Evolutionary conservation across 2,797 vertebrate species (phyloP).

Genomic region (Hypotaenidia philippensis): DNA sequence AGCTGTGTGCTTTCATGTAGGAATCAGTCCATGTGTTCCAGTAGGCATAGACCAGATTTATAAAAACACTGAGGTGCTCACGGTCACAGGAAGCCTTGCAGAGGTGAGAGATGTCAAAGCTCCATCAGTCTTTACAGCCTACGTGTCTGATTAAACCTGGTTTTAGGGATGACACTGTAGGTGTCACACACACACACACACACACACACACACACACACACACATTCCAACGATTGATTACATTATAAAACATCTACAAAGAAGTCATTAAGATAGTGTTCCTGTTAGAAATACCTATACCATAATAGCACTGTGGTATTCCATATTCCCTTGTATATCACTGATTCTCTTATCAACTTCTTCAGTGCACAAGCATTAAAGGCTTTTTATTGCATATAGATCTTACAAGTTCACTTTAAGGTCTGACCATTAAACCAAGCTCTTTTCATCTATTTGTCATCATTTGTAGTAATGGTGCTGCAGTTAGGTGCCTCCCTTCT

Average conservation of each 20-base stretch:
- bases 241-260: conserved; percentile 6
- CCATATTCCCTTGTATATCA: conserved; percentile 31
- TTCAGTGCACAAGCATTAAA: conserved; percentile 29
- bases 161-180: not conserved
- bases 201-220: accelerated
- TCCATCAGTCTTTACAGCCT: not conserved
- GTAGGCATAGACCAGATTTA: not conserved
- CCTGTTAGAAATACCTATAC: not conserved
- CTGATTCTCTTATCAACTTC: conserved; percentile 22
- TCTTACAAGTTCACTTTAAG: conserved; percentile 51
- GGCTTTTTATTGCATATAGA: conserved; percentile 59
- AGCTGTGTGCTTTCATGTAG: not conserved
- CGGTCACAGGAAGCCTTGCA: not conserved
- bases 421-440: conserved; percentile 50
- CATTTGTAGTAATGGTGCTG: conserved; percentile 48
- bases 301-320: not conserved
- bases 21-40: not conserved
- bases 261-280: not conserved
- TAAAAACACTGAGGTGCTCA: not conserved
- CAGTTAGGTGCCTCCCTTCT: conserved; percentile 5
- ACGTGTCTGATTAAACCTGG: not conserved
- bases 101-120: not conserved
- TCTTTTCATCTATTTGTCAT: conserved; percentile 61
- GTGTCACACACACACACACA: accelerated
- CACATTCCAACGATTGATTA: not conserved